A percentile compares a stretch with the other conserved stretches of the same genome.
Evolutionary conservation across 2,797 vertebrate genomes (phyloP).

Genomic region (Lepilemur ruficaudatus): DNA sequence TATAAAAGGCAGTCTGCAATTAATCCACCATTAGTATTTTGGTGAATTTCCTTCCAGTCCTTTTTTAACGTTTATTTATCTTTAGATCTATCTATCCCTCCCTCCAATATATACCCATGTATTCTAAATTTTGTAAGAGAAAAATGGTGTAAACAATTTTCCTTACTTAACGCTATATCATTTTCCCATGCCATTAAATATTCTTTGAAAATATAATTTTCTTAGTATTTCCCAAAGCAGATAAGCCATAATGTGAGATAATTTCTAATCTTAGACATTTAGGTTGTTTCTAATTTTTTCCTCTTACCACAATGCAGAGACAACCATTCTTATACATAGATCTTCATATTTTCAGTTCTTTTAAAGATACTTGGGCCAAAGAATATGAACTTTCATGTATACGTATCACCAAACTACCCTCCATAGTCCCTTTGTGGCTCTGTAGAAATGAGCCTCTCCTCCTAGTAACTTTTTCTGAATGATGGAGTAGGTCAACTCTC

Average conservation of each 20-base stretch:
- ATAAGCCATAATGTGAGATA: background rate
- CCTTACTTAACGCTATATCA: background rate
- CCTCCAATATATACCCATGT: background rate
- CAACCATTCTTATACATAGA: background rate
- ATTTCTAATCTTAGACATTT: background rate
- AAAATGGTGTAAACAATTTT: background rate
- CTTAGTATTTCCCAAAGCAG: background rate
- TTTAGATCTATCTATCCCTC: background rate
- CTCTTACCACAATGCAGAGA: background rate
- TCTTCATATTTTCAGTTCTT: background rate
- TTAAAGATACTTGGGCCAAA: background rate
- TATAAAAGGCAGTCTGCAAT: background rate
- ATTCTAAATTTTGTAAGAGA: background rate
- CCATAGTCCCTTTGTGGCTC: background rate
- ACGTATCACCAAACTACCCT: background rate
- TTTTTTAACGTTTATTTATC: background rate
- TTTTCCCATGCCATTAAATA: background rate
- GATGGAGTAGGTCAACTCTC: background rate
- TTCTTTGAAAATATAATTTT: constrained; percentile 22
- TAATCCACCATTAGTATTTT: background rate
- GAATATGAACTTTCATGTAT: background rate
- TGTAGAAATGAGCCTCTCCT: background rate
- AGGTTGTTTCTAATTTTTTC: background rate
- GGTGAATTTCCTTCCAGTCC: background rate
- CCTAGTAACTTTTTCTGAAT: background rate